Evolutionary conservation across 2,888 invertebrate genomes (phyloP).

Genomic region (Microctonus aethiopoides): DNA sequence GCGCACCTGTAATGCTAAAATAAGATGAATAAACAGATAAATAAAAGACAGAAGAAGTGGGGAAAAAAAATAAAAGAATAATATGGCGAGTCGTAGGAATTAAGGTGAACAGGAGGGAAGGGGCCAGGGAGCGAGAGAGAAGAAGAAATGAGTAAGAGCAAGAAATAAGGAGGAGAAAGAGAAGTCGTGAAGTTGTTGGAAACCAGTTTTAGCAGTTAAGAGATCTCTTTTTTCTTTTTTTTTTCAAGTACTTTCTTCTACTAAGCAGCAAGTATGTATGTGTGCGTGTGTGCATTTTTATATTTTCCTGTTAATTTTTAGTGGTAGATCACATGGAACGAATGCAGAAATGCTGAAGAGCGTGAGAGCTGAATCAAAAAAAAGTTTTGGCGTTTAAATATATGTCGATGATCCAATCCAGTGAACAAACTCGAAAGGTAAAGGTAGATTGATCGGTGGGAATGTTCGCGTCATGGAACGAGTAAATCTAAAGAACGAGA

Average conservation of each 20-base stretch:
- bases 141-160: conserved; percentile 2
- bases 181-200: conserved; percentile 39
- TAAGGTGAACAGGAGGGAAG: conserved; percentile 23
- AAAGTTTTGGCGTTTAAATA: background rate
- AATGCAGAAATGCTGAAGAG: conserved; percentile 33
- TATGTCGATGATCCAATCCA: conserved; percentile 19
- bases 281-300: conserved; percentile 5
- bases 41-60: conserved; percentile 14
- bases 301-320: background rate
- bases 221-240: conserved; percentile 29
- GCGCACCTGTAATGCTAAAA: conserved; percentile 30
- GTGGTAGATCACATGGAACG: conserved; percentile 3
- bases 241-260: conserved; percentile 14
- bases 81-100: conserved; percentile 26
- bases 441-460: conserved; percentile 20
- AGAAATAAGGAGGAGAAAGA: conserved; percentile 27
- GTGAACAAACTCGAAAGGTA: background rate
- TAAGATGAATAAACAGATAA: conserved; percentile 21
- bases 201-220: conserved; percentile 41
- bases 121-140: conserved; percentile 17
- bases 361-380: conserved; percentile 25
- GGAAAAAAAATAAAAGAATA: conserved; percentile 22
- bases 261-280: background rate
- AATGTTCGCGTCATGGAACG: conserved; percentile 32
- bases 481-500: conserved; percentile 18